Evolutionary conservation across 2,888 invertebrate genomes (phyloP).

Genomic region (Eulithis prunata): DNA sequence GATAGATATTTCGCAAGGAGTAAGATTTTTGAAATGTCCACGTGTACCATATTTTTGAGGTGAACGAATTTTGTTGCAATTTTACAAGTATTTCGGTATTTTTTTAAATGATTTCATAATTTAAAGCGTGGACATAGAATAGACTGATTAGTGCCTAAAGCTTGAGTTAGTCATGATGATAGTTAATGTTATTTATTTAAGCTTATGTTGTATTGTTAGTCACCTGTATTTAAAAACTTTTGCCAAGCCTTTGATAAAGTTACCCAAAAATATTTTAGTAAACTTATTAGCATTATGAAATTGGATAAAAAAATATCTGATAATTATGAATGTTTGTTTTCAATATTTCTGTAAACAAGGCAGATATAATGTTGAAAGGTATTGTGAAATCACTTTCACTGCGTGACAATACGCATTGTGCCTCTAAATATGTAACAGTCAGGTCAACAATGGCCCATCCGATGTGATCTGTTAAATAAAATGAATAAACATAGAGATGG

Average conservation of each 20-base stretch:
- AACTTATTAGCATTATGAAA: neutral
- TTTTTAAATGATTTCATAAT: slow-evolving; percentile 8
- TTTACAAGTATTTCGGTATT: slow-evolving; percentile 15
- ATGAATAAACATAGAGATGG: slow-evolving; percentile 35
- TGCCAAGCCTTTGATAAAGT: neutral
- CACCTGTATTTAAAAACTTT: neutral
- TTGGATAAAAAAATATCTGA: neutral
- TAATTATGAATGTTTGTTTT: slow-evolving; percentile 3
- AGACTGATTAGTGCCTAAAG: slow-evolving; percentile 35
- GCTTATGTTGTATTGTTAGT: slow-evolving; percentile 12
- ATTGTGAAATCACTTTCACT: slow-evolving; percentile 37
- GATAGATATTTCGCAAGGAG: slow-evolving; percentile 17
- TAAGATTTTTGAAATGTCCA: slow-evolving; percentile 15
- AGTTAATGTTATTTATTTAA: slow-evolving; percentile 27
- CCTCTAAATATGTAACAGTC: slow-evolving; percentile 17
- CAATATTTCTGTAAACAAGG: slow-evolving; percentile 9
- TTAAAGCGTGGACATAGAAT: slow-evolving; percentile 17
- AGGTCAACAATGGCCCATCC: slow-evolving; percentile 26
- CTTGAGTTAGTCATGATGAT: slow-evolving; percentile 24
- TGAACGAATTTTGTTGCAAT: slow-evolving; percentile 14
- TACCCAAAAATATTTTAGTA: neutral
- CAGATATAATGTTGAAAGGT: slow-evolving; percentile 11
- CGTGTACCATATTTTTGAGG: slow-evolving; percentile 4
- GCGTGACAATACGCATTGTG: slow-evolving; percentile 35
- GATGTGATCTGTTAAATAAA: slow-evolving; percentile 15